Conservation (phyloP, 2,113 vertebrate genomes). For the Barbus barbus region DNA sequence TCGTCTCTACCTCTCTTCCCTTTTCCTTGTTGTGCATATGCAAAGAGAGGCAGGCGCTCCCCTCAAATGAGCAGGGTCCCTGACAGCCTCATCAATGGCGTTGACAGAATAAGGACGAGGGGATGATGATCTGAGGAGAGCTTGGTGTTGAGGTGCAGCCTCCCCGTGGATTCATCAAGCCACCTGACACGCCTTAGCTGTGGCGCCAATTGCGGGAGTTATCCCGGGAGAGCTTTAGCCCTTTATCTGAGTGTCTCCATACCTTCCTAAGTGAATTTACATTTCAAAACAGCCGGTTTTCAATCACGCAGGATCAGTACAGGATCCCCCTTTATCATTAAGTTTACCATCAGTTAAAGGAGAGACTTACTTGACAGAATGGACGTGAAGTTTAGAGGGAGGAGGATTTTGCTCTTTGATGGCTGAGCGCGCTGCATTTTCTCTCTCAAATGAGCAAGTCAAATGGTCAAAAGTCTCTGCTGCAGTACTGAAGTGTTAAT, state of each 20-base stretch:
- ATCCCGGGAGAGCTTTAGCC: conserved; percentile 73
- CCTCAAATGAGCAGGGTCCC: conserved; percentile 78
- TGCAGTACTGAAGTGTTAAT: background rate
- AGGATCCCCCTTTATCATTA: conserved; percentile 57
- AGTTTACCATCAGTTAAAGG: conserved; percentile 42
- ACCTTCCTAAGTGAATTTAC: conserved; percentile 67
- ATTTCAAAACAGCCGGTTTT: conserved; percentile 77
- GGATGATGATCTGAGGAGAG: conserved; percentile 77
- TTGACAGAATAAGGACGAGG: conserved; percentile 82
- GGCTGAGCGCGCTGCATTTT: background rate
- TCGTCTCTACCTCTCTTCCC: no score
- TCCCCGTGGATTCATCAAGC: conserved; percentile 76
- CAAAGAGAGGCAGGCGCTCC: conserved; percentile 72
- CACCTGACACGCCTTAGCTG: conserved; percentile 76
- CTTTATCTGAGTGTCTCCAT: conserved; percentile 48
- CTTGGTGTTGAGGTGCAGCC: conserved; percentile 67
- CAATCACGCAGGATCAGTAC: conserved; percentile 76
- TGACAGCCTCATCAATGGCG: conserved; percentile 79
- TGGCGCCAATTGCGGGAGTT: conserved; percentile 69
- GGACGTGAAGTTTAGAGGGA: background rate
- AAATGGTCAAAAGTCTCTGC: background rate
- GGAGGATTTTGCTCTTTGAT: conserved; percentile 3
- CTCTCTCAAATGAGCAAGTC: background rate
- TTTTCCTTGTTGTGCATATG: conserved; percentile 74
- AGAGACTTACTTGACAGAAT: conserved; percentile 40